A percentile compares a stretch with the other conserved stretches of the same genome.
phyloP scores from a whole-genome alignment of 2,113 vertebrate genomes.

The Myrmecobius fasciatus region DNA sequence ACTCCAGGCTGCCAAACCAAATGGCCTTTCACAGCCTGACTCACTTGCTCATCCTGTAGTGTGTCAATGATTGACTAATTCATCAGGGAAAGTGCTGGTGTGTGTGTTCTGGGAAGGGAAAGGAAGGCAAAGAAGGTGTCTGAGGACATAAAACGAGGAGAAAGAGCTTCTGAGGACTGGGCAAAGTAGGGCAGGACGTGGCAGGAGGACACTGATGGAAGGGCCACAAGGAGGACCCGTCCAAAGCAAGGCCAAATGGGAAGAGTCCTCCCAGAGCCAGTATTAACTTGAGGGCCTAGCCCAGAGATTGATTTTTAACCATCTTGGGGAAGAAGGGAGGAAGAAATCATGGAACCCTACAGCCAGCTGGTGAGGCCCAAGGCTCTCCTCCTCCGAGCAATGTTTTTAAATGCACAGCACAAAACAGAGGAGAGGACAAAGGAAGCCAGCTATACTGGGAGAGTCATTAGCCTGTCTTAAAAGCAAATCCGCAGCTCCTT shows the following conservation, averaged over 20 bases:
- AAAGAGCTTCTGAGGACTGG: background rate
- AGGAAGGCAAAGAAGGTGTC: background rate
- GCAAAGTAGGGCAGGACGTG: background rate
- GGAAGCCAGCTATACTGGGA: background rate
- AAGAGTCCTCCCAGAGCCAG: background rate
- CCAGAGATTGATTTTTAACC: background rate
- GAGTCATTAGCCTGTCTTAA: background rate
- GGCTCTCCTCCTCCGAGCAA: background rate
- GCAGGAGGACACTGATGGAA: background rate
- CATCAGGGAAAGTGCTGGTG: background rate
- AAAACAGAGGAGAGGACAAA: background rate
- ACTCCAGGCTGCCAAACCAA: background rate
- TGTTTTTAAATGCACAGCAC: background rate
- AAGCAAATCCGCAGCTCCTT: background rate
- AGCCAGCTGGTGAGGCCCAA: background rate
- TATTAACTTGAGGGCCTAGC: too few species aligned
- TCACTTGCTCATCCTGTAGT: background rate
- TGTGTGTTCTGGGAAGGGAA: background rate
- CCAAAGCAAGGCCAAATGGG: background rate
- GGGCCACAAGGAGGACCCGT: background rate
- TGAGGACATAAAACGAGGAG: background rate
- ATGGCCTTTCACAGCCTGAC: background rate
- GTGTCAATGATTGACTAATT: slow-evolving; percentile 30
- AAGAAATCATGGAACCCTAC: background rate
- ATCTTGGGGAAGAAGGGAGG: background rate